These are phyloP conservation scores for Azorinus chamasolen DNA, from an alignment of 2,888 invertebrate species.

Conservation along the genomic window DNA sequence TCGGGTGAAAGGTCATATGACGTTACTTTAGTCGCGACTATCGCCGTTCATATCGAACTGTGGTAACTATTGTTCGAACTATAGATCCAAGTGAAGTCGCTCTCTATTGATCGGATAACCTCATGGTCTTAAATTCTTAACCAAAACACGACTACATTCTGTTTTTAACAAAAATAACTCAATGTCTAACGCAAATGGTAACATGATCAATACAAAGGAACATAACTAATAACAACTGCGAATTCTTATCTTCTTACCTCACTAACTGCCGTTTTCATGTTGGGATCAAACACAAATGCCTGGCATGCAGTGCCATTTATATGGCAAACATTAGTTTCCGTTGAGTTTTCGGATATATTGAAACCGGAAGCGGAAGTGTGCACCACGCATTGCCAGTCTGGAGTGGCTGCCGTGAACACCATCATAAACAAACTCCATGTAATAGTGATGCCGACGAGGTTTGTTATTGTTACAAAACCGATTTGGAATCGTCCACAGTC, in stretches of 20 bases:
- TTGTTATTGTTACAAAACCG: conserved; percentile 21
- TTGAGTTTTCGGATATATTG: background rate
- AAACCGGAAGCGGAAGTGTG: background rate
- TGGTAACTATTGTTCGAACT: too few relatives aligned
- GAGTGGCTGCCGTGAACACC: conserved; percentile 50
- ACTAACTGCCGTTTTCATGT: conserved; percentile 59
- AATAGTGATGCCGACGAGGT: conserved; percentile 17
- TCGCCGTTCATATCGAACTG: too few relatives aligned
- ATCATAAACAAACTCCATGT: conserved; percentile 66
- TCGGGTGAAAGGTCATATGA: too few relatives aligned
- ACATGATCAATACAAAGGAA: too few relatives aligned
- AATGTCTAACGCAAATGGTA: too few relatives aligned
- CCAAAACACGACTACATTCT: too few relatives aligned
- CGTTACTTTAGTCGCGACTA: too few relatives aligned
- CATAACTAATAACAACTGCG: too few relatives aligned
- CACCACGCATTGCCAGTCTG: conserved; percentile 56
- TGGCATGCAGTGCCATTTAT: conserved; percentile 38
- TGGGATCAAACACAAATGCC: conserved; percentile 27
- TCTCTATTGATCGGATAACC: too few relatives aligned
- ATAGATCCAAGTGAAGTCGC: too few relatives aligned
- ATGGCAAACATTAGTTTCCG: conserved; percentile 28
- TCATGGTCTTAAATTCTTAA: too few relatives aligned
- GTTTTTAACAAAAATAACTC: too few relatives aligned
- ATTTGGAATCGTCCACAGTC: conserved; percentile 62
- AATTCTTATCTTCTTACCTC: conserved; percentile 61